Base-by-base conservation (phyloP, 2,113 vertebrate genomes). In the Pedionomus torquatus region DNA sequence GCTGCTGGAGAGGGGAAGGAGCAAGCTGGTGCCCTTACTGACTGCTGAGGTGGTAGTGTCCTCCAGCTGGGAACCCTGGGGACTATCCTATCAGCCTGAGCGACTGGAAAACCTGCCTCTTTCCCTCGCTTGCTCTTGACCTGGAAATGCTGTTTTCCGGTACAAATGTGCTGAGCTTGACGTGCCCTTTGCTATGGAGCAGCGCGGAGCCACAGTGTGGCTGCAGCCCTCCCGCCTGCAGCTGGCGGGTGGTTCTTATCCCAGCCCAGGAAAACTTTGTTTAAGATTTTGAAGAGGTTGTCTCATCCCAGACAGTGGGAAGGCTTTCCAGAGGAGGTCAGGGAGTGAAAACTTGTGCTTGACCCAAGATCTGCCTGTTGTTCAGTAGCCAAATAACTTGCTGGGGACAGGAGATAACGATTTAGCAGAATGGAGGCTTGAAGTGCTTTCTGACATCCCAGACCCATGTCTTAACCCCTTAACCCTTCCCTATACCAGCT, bases 141-240 rank as follows among this genome's bases (percentile, higher is more conserved):
- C 81, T 96, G 90, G 81, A 96, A 93, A 81, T 60, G 88, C 57
- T 76, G 52, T 35, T 95, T 96, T 97, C 95, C 55, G 52, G 86
- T 79, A 61, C 31, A 28, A 91, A 68, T 37, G 83, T 90, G 89
- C 93, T 31, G 88, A 74, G 87, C 85, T 4, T 49, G 61, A 52
- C 3, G 3, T 4, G 43, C 76, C 51, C 75, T 69, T 39, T 17
- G 69, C 58, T 68, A 1, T 0, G 23, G 46, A 58, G 70, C 80
- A 17, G 63, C 0, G 7, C 65, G 43, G 54, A 37, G 61, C 43
- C 17, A 33, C 19, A 1, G 1, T 3, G 49, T 23, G 51, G 52
- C 64, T 64, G 23, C 89, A 37, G 39, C 57, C 44, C 55, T 85
- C 64, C 70, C 1, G 13, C 28, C 69, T 17, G 44, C 52, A 44